Evolutionary conservation across 2,797 vertebrate genomes (phyloP), one percentile per base, ranked within the genome.

Genomic region (Acropternis orthonyx): DNA sequence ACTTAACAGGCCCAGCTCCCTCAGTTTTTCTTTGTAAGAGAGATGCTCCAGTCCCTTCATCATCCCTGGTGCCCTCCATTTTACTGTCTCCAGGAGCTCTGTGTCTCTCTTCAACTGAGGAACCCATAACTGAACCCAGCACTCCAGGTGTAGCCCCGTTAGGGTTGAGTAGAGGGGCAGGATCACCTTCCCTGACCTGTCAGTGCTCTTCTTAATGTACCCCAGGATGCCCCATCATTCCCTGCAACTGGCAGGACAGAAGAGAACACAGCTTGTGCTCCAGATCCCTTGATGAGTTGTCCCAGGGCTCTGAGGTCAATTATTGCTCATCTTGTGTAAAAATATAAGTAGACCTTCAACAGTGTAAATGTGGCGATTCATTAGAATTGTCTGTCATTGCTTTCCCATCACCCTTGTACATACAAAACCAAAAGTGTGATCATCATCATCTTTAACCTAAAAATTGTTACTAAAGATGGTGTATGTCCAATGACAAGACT

Each of bases 231-330:
- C 15, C 4, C 58, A 43, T 14, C 27, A 44, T 24, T 51, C 55
- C 27, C 51, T 28, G 15, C 22, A 36, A 36, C 13, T 41, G 39
- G 13, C 9, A 10, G 36, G 34, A 65, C 36, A 63, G 22, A 41
- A 27, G 32, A 56, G 32, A 69, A 9, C 6, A 27, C 12, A 49
- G 0, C 12, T 17, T 20, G 7, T 24, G 10, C 26, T 65, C 37
- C 22, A 63, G 27, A 58, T 24, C 23, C 19, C 43, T 43, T 43
- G 19, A 7, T 10, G 26, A 32, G 15, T 2, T 58, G 23, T 78
- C 8, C 12, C 27, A 37, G 10, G 19, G 27, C 22, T 9, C 22
- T 63, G 32, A 37, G 15, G 6, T 37, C 0, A 0, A 4, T 46
- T 63, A 55, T n/a, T 37, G 23, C 21, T 66, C 66, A 71, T 20